Conservation (phyloP, 1,140 invertebrate genomes). For the Drosophila trapezifrons region DNA sequence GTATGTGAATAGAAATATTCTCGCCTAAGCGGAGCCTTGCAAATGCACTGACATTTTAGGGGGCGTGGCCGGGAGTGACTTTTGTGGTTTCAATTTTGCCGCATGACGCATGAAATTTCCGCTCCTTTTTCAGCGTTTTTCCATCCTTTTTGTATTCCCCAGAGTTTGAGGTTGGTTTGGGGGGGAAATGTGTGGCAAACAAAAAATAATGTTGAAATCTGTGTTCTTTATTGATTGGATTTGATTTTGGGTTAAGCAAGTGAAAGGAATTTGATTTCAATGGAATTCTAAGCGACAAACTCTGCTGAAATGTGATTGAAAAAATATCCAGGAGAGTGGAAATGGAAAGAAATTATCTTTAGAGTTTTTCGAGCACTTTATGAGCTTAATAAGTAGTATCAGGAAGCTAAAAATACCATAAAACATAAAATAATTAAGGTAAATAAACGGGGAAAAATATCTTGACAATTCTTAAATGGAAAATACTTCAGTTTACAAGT, state of each 20-base stretch:
- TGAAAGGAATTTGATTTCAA: slow-evolving; percentile 47
- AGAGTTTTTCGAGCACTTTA: neutral
- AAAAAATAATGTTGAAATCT: slow-evolving; percentile 29
- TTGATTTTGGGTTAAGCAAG: slow-evolving; percentile 40
- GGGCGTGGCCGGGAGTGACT: slow-evolving; percentile 47
- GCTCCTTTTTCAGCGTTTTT: slow-evolving; percentile 39
- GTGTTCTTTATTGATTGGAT: slow-evolving; percentile 41
- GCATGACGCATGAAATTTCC: slow-evolving; percentile 57
- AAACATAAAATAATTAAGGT: neutral
- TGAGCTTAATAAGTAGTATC: neutral
- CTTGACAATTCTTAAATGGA: too few species aligned
- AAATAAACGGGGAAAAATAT: too few species aligned
- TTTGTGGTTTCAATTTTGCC: slow-evolving; percentile 60
- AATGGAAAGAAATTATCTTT: neutral
- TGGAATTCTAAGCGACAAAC: slow-evolving; percentile 8
- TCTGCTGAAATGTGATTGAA: neutral
- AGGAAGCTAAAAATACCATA: too few species aligned
- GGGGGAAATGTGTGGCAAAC: neutral
- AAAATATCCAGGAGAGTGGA: neutral
- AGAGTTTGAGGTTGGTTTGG: neutral
- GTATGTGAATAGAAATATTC: slow-evolving; percentile 26
- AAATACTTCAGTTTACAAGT: too few species aligned
- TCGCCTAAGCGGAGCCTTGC: slow-evolving; percentile 26
- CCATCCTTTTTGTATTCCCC: slow-evolving; percentile 6
- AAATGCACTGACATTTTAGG: slow-evolving; percentile 30